phyloP scores from a whole-genome alignment of 1,140 invertebrate species.

The Ruditapes philippinarum region DNA sequence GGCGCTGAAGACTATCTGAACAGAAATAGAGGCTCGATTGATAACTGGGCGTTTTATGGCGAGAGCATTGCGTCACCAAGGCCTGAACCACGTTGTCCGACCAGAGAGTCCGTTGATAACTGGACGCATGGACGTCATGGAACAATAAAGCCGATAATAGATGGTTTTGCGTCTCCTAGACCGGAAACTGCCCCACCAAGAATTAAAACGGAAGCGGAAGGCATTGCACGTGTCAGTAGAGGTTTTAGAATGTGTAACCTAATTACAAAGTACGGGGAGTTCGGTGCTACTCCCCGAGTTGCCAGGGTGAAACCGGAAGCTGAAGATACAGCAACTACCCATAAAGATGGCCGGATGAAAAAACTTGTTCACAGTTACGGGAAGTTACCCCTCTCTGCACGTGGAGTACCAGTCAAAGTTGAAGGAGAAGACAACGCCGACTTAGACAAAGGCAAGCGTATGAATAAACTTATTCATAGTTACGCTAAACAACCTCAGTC shows the following conservation, averaged over 20 bases:
- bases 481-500: conserved; percentile 77
- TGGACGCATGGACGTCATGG: conserved; percentile 78
- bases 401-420: conserved; percentile 72
- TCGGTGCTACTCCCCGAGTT: conserved; percentile 61
- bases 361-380: conserved; percentile 74
- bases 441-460: too few relatives aligned
- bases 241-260: conserved; percentile 74
- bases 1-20: too few relatives aligned
- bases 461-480: conserved; percentile 77
- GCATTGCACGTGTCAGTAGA: conserved; percentile 72
- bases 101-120: conserved; percentile 73
- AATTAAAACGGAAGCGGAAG: conserved; percentile 73
- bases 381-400: conserved; percentile 60
- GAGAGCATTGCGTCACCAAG: conserved; percentile 67
- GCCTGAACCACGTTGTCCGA: conserved; percentile 77
- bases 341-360: conserved; percentile 70
- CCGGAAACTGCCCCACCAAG: conserved; percentile 77
- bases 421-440: conserved; percentile 80
- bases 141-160: conserved; percentile 75
- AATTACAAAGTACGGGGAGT: conserved; percentile 70
- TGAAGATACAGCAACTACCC: conserved; percentile 63
- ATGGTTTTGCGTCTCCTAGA: conserved; percentile 73
- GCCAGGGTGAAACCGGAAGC: conserved; percentile 74
- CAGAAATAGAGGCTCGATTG: too few relatives aligned
- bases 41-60: conserved; percentile 74